Evolutionary conservation across 2,888 invertebrate species (phyloP).

Genomic region (Agrotis clavis): DNA sequence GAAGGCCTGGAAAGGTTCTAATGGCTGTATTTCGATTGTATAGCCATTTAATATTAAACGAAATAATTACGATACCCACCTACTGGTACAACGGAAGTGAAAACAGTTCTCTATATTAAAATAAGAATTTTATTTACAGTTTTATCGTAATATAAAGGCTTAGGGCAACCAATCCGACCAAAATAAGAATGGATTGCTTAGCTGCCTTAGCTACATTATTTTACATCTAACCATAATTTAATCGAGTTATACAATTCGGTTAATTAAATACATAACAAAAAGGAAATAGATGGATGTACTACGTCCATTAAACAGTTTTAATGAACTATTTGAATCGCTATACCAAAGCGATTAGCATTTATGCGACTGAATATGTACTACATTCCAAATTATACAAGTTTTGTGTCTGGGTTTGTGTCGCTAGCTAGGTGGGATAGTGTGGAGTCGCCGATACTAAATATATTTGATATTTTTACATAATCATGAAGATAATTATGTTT

Average conservation of each 20-base stretch:
- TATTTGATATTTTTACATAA: constrained; percentile 4
- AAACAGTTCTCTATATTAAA: constrained; percentile 47
- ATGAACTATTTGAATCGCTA: constrained; percentile 34
- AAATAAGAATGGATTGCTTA: constrained; percentile 5
- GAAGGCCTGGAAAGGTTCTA: constrained; percentile 22
- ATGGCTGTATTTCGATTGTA: constrained; percentile 38
- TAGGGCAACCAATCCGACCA: neutral
- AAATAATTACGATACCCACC: constrained; percentile 70
- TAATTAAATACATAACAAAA: neutral
- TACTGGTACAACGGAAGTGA: constrained; percentile 69
- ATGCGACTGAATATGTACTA: constrained; percentile 61
- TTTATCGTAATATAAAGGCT: neutral
- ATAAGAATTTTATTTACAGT: constrained; percentile 45
- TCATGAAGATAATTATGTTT: constrained; percentile 14
- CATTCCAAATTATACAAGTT: constrained; percentile 67
- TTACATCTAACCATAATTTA: neutral
- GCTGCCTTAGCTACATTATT: neutral
- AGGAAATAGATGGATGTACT: neutral
- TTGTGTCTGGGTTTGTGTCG: constrained; percentile 61
- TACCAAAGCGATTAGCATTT: constrained; percentile 31
- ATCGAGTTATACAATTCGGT: neutral
- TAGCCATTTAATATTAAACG: constrained; percentile 39
- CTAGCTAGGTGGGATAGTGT: constrained; percentile 61
- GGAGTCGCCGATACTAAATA: constrained; percentile 50
- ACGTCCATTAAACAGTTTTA: neutral